phyloP scores from a whole-genome alignment of 2,797 vertebrate genomes.

The Sciurus carolinensis region DNA sequence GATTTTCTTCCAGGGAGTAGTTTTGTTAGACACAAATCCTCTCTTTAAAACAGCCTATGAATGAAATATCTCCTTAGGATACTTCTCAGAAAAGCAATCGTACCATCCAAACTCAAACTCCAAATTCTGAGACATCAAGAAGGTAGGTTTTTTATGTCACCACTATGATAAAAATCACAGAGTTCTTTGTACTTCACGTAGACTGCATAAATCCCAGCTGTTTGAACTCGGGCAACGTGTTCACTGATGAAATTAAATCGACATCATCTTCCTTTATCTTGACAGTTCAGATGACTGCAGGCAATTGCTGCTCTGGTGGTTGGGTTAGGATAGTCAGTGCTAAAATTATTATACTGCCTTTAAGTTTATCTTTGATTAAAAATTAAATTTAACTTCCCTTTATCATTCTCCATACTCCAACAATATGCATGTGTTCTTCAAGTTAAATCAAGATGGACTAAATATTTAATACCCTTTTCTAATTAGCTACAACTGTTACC shows the following conservation, averaged over 20 bases:
- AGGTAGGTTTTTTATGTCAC: not conserved
- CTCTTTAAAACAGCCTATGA: not conserved
- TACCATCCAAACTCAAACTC: constrained; percentile 52
- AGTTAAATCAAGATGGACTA: constrained; percentile 89
- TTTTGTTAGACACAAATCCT: not conserved
- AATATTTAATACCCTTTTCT: constrained; percentile 91
- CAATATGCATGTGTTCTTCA: constrained; percentile 84
- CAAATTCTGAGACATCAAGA: constrained; percentile 72
- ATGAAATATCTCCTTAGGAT: constrained; percentile 20
- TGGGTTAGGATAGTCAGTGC: constrained; percentile 60
- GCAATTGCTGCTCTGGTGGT: constrained; percentile 63
- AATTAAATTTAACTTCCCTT: constrained; percentile 87
- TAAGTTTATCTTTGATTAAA: constrained; percentile 90
- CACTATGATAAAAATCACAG: constrained; percentile 55
- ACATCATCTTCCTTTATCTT: constrained; percentile 83
- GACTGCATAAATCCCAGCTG: constrained; percentile 74
- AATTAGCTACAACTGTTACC: constrained; percentile 93
- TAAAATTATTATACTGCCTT: constrained; percentile 84
- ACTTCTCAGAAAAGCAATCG: not conserved
- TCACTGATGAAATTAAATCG: constrained; percentile 81
- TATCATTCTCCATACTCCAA: constrained; percentile 84
- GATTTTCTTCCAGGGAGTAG: not conserved
- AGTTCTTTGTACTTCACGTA: constrained; percentile 58
- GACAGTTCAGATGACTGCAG: constrained; percentile 81
- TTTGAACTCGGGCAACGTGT: constrained; percentile 77